Evolutionary conservation across 2,113 vertebrate genomes (phyloP), one percentile per base, ranked within the genome.

Genomic region (Miniopterus natalensis): DNA sequence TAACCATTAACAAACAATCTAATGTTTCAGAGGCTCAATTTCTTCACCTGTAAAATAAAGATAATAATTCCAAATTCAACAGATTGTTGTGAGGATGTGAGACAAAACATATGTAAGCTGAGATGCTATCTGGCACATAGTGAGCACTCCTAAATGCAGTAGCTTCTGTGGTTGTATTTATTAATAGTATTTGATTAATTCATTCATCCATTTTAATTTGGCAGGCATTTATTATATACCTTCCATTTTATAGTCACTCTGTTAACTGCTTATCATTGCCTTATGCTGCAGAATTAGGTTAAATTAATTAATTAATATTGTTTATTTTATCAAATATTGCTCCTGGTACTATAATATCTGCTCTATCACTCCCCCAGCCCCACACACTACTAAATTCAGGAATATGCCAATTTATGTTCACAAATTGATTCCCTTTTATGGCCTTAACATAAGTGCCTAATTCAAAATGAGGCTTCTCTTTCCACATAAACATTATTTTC

Each of bases 1-100:
- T 53, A 71, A 59, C 3, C 13, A 55, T 77, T 10, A 75, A 80
- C 1, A 89, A 86, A 15, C 20, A 4, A 94, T 18, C 10, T 42
- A 53, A 79, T 51, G 15, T 73, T 88, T 78, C 25, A 45, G 15
- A 73, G 13, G 8, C 55, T 70, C 36, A n/a, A 25, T 57, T 49
- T 88, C 1, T 23, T 87, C 53, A 70, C 36, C 53, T 80, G 8
- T 57, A 90, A 77, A 88, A 68, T 77, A 45, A 9, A 8, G 6
- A 78, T 83, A 81, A 66, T 85, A 59, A 77, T 80, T 81, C 13
- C 70, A 95, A 80, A 73, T 4, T 83, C 78, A 77, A 17, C 29
- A 83, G 14, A 65, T 25, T 94, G 27, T 61, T 95, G 40, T 84
- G 29, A 85, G n/a, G 42, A 93, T 61, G 27, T 27, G 93, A 78